phyloP scores from a whole-genome alignment of 1,140 invertebrate species.

The Papilio helenus region DNA sequence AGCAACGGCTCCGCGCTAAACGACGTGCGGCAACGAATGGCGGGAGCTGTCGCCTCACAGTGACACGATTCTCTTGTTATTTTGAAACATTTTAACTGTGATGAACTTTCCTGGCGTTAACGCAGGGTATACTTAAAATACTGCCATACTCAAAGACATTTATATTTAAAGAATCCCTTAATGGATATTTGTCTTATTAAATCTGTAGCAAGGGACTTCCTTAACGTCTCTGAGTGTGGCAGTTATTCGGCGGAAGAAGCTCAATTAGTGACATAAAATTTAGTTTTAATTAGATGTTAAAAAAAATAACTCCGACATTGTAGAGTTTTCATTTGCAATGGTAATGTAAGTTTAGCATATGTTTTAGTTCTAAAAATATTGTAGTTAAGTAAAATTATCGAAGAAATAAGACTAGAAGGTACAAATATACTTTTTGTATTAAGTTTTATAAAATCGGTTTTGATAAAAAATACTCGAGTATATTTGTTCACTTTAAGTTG shows the following conservation, averaged over 20 bases:
- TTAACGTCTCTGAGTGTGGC: background rate
- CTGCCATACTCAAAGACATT: background rate
- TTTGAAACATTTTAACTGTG: constrained; percentile 26
- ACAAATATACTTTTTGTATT: background rate
- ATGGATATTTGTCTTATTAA: background rate
- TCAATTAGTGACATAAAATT: constrained; percentile 29
- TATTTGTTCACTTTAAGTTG: background rate
- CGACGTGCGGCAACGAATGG: constrained; percentile 73
- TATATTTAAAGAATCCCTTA: background rate
- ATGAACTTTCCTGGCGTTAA: constrained; percentile 19
- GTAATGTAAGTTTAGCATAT: background rate
- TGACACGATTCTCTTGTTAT: constrained; percentile 44
- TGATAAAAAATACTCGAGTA: background rate
- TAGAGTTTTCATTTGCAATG: background rate
- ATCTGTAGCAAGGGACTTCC: background rate
- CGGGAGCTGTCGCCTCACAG: constrained; percentile 74
- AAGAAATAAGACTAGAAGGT: constrained; percentile 1
- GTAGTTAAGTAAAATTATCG: background rate
- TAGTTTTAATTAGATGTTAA: background rate
- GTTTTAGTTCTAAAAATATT: background rate
- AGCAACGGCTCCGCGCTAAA: constrained; percentile 66
- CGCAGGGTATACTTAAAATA: background rate
- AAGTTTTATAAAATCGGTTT: background rate
- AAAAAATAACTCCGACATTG: background rate
- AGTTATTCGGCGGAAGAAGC: constrained; percentile 29